A percentile compares a stretch with the other conserved stretches of the same genome.
Conservation (phyloP, 2,888 invertebrate genomes). For the Galerucella pusilla region DNA sequence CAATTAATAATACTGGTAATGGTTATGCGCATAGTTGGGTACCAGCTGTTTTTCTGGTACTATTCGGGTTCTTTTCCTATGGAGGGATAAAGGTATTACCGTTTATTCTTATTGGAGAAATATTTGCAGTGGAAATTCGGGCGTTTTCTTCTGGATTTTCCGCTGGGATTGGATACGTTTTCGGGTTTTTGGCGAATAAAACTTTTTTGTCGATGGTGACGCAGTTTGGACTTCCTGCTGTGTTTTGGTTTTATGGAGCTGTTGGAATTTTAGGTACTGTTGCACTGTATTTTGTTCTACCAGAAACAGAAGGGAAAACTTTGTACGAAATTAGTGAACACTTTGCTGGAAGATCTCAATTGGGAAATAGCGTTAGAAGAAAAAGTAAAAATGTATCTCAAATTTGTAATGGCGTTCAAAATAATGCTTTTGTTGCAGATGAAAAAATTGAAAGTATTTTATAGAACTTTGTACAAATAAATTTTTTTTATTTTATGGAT, state of each 20-base stretch:
- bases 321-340: constrained; percentile 78
- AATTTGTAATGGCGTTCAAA: constrained; percentile 49
- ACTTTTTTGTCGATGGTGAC: constrained; percentile 75
- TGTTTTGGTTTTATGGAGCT: constrained; percentile 76
- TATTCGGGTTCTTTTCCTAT: constrained; percentile 77
- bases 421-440: constrained; percentile 35
- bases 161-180: constrained; percentile 79
- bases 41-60: constrained; percentile 74
- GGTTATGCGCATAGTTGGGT: constrained; percentile 68
- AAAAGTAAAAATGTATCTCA: constrained; percentile 5
- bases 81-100: constrained; percentile 78
- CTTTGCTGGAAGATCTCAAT: constrained; percentile 71
- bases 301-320: constrained; percentile 86
- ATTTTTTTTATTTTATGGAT: not conserved
- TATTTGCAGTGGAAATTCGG: constrained; percentile 76
- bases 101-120: constrained; percentile 85
- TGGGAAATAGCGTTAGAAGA: constrained; percentile 66
- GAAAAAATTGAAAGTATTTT: constrained; percentile 12
- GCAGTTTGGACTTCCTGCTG: constrained; percentile 74
- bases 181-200: constrained; percentile 81
- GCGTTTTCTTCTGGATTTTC: constrained; percentile 79
- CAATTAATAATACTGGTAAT: not conserved
- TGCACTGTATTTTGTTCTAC: constrained; percentile 75
- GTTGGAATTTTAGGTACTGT: constrained; percentile 74
- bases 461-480: not conserved